phyloP scores from a whole-genome alignment of 2,113 vertebrate species.

The Hemiprocne comata region DNA sequence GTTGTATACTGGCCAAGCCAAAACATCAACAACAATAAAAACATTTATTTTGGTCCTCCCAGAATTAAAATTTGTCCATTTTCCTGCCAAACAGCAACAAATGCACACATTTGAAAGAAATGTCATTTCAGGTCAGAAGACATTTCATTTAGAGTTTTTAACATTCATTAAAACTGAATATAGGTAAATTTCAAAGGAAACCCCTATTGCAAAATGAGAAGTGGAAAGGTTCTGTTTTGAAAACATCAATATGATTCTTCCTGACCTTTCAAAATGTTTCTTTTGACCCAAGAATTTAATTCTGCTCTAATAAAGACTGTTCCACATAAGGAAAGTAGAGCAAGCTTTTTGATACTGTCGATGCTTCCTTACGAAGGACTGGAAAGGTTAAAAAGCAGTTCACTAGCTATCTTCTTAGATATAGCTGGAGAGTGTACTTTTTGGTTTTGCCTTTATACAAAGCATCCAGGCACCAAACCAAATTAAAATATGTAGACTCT shows the following conservation, averaged over 20 bases:
- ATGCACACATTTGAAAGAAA: background rate
- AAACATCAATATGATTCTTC: background rate
- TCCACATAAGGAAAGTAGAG: background rate
- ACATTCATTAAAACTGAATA: background rate
- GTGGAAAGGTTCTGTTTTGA: background rate
- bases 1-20: background rate
- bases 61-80: conserved; percentile 37
- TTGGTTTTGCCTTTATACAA: background rate
- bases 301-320: background rate
- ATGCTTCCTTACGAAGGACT: background rate
- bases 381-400: background rate
- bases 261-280: background rate
- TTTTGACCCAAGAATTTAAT: background rate
- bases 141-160: background rate
- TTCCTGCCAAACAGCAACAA: conserved; percentile 9
- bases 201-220: background rate
- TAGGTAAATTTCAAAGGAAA: background rate
- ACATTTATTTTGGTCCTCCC: conserved; percentile 1
- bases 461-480: conserved; percentile 1
- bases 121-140: conserved; percentile 30
- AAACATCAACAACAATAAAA: conserved; percentile 11
- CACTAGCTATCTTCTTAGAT: background rate
- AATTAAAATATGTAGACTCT: conserved; percentile 1
- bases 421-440: background rate
- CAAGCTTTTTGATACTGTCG: background rate